Evolutionary conservation across 2,888 invertebrate genomes (phyloP).

Genomic region (Amphipyra berbera): DNA sequence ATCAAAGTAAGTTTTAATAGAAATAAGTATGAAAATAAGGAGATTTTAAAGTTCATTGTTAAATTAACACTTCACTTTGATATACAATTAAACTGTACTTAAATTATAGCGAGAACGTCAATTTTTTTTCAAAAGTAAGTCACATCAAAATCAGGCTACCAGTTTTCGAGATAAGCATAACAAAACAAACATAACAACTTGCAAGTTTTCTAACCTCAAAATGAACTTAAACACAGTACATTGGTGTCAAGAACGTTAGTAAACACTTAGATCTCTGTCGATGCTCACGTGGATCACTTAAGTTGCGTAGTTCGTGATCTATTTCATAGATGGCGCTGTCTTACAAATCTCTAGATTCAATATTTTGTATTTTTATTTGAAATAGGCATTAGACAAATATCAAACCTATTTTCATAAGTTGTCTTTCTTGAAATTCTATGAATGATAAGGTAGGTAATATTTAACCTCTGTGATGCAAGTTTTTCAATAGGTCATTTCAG

Average conservation of each 20-base stretch:
- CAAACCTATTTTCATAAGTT: too few species aligned
- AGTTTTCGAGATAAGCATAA: conserved; percentile 16
- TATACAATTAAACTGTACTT: too few species aligned
- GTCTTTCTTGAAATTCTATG: neutral
- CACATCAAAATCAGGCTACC: neutral
- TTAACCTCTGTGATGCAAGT: neutral
- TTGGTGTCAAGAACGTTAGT: conserved; percentile 63
- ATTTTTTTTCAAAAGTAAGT: conserved; percentile 4
- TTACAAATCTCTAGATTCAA: neutral
- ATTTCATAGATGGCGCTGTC: conserved; percentile 71
- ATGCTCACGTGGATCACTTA: conserved; percentile 47
- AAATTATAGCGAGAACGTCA: neutral
- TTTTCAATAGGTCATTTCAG: neutral
- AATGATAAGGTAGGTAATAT: neutral
- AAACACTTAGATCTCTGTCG: conserved; percentile 53
- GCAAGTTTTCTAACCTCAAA: conserved; percentile 65
- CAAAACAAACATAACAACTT: conserved; percentile 39
- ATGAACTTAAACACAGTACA: conserved; percentile 21
- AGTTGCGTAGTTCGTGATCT: conserved; percentile 54
- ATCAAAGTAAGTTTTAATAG: conserved; percentile 64
- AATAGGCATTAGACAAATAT: neutral
- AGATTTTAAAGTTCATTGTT: too few species aligned
- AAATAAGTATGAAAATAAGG: neutral
- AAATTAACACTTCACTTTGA: too few species aligned
- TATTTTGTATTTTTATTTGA: too few species aligned